Conservation (phyloP, 2,797 vertebrate genomes). For the Ataeniobius toweri region DNA sequence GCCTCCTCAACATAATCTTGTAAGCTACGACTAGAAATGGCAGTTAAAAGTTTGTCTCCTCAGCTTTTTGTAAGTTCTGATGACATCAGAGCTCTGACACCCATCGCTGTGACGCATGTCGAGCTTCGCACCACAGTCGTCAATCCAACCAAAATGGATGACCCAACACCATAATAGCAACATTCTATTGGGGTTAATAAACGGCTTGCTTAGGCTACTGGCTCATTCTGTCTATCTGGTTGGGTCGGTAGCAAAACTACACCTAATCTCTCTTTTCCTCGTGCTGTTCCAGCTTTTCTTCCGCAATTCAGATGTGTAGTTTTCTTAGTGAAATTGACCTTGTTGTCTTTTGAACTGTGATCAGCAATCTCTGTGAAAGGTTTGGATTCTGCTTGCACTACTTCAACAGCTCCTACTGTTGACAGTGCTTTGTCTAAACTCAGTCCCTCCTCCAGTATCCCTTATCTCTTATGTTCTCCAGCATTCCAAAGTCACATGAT, state of each 20-base stretch:
- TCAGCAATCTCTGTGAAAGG: neutral
- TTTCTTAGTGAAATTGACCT: neutral
- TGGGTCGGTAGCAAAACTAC: neutral
- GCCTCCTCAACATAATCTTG: no score
- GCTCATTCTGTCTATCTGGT: neutral
- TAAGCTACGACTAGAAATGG: no score
- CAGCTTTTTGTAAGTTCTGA: no score
- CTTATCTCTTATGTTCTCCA: neutral
- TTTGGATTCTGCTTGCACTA: neutral
- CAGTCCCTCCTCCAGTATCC: neutral
- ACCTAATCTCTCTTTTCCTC: neutral
- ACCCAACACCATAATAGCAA: neutral
- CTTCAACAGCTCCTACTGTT: neutral
- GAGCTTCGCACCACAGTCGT: no score
- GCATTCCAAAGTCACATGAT: neutral
- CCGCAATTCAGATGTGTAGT: rapidly evolving
- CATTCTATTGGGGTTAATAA: neutral
- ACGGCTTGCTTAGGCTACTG: neutral
- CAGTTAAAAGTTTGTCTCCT: no score
- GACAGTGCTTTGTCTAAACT: neutral
- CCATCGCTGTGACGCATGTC: no score
- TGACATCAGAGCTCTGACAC: no score
- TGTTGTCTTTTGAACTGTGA: neutral
- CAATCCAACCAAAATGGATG: no score
- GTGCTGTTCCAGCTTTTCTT: neutral